Base-by-base conservation (phyloP, 2,797 vertebrate species). In the Alcedo quadribrachys region DNA sequence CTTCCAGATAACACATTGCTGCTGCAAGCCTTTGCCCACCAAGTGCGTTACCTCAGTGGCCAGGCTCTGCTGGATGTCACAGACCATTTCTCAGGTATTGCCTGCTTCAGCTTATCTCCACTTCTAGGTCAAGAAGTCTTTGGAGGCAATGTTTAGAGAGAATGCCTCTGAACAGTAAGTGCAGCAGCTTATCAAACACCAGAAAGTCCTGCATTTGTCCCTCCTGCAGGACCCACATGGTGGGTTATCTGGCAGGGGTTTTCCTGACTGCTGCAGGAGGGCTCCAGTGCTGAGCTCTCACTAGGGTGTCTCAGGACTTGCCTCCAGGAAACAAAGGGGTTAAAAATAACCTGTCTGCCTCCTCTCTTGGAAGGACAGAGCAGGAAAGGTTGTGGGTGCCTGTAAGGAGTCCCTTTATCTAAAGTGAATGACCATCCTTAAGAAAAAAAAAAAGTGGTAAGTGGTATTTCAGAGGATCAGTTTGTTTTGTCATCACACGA, bases 1-100 rank as follows among this genome's bases (percentile, higher is more conserved):
- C 82, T 96, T 97, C 60, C 96, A 98, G 97, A 97, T 87, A 93
- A 96, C 8, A 14, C 89, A 2, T 79, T 92, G 91, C 94, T 98
- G 74, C 88, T 98, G 33, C 97, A 96, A 65, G 80, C 45, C 0
- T 75, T 97, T 24, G 84, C 97, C 7, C 90, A 96, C 13, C 90
- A 81, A 9, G 92, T 96, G 70, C 85, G 74, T 75, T 96, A 95
- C 54, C 87, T 97, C 84, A 97, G 84, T 1, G 97, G 97, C 67
- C 93, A 91, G 5, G 95, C 97, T 2, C 57, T 97, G 91, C 95
- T 96, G 37, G 88, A 96, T 9, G 53, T 97, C 91, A 95, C 90
- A 1, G 95, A 97, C 5, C n/a, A 43, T 28, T 75, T 98, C 50
- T 76, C 98, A 58, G 97, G 97, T 98, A 95, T 95, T 27, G 5